These are phyloP conservation scores for Andinoacara biseriatus DNA, from an alignment of 2,113 vertebrate species.

Conservation along the genomic window DNA sequence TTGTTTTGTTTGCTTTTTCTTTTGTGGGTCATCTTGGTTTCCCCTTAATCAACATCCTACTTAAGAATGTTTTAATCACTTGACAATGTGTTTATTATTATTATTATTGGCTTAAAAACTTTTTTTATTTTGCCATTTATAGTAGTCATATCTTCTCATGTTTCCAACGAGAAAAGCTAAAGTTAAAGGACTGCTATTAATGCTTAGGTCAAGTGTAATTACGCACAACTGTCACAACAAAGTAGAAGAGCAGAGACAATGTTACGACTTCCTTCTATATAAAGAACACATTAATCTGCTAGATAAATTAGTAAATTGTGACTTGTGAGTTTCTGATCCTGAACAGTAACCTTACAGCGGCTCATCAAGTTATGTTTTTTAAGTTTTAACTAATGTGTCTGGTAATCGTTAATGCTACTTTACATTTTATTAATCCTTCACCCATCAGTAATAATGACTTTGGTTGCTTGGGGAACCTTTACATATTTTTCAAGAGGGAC, in stretches of 20 bases:
- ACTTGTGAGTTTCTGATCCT: conserved; percentile 3
- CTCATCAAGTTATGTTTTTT: background rate
- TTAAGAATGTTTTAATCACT: background rate
- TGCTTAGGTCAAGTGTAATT: conserved; percentile 8
- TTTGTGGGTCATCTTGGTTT: conserved; percentile 29
- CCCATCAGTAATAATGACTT: background rate
- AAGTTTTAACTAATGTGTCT: background rate
- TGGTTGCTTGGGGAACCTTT: background rate
- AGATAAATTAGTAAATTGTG: background rate
- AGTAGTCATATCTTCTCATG: background rate
- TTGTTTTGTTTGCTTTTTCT: conserved; percentile 36
- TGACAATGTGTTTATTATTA: background rate
- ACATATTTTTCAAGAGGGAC: background rate
- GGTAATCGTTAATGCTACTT: background rate
- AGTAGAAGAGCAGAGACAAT: background rate
- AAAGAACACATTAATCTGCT: background rate
- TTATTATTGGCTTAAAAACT: too few relatives aligned
- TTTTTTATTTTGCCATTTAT: background rate
- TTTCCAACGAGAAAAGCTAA: background rate
- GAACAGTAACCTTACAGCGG: background rate
- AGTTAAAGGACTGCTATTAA: conserved; percentile 6
- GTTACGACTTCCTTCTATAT: background rate
- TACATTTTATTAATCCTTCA: background rate
- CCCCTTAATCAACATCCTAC: conserved; percentile 36
- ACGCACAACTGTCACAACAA: conserved; percentile 10